phyloP scores from a whole-genome alignment of 2,888 invertebrate genomes.

The Standfussiana lucernea region DNA sequence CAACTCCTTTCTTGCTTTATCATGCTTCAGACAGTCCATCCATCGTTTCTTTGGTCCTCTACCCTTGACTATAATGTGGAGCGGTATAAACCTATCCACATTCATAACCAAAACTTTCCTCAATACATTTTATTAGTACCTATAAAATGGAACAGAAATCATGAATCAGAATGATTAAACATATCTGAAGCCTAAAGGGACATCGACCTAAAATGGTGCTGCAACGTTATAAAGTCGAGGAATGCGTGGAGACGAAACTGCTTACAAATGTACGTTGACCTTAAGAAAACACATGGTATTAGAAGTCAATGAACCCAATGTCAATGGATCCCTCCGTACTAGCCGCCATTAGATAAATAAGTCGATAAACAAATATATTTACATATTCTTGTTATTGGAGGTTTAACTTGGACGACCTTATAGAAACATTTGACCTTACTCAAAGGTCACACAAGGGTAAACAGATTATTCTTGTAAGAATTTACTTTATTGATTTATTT shows the following conservation, averaged over 20 bases:
- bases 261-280: not conserved
- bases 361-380: constrained; percentile 38
- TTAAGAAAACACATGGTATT: not conserved
- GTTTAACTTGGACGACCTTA: constrained; percentile 23
- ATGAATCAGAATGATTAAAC: no score
- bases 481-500: constrained; percentile 4
- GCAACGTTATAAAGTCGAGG: not conserved
- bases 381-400: constrained; percentile 26
- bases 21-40: no score
- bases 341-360: constrained; percentile 34
- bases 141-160: no score
- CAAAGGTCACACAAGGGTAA: constrained; percentile 18
- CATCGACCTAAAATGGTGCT: not conserved
- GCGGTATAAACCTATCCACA: no score
- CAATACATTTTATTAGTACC: no score
- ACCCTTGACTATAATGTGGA: no score
- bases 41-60: no score
- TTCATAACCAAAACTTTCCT: no score
- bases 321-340: constrained; percentile 11
- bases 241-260: not conserved
- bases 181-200: not conserved
- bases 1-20: no score
- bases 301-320: not conserved
- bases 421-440: constrained; percentile 9
- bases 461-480: not conserved